These are phyloP conservation scores for Montipora capitata DNA, from an alignment of 92 coral and sea anemone genomes.

Conservation along the genomic window DNA sequence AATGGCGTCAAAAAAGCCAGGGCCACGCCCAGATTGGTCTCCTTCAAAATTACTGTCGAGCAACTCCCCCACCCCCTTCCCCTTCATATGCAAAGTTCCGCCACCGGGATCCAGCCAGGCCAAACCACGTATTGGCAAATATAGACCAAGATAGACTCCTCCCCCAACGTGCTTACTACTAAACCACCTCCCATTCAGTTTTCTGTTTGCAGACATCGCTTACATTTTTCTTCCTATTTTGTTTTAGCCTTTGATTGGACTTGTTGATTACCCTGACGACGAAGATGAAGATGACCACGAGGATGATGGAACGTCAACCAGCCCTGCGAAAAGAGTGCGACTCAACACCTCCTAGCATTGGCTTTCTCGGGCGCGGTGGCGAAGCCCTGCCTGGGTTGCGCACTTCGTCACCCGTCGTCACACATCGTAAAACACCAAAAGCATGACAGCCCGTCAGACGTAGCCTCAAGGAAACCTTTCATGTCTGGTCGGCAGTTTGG, in stretches of 20 bases:
- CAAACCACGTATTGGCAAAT: too few species aligned
- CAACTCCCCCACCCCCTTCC: too few species aligned
- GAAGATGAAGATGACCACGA: constrained; percentile 89
- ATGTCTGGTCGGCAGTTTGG: constrained; percentile 19
- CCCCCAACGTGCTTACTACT: too few species aligned
- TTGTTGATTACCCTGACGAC: constrained; percentile 94
- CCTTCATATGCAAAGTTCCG: too few species aligned
- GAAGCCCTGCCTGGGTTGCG: not conserved
- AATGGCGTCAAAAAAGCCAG: too few species aligned
- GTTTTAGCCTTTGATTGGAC: constrained; percentile 53
- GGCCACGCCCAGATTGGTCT: too few species aligned
- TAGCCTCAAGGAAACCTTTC: not conserved
- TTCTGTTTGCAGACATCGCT: not conserved
- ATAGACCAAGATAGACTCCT: too few species aligned
- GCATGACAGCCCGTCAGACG: constrained; percentile 8
- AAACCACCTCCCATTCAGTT: too few species aligned
- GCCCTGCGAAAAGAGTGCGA: constrained; percentile 96
- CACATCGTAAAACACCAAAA: constrained; percentile 10
- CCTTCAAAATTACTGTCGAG: too few species aligned
- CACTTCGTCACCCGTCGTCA: not conserved
- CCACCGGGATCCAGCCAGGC: too few species aligned
- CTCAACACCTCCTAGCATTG: constrained; percentile 88
- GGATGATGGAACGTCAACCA: constrained; percentile 75
- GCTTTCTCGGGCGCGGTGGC: not conserved
- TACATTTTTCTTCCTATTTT: not conserved